Evolutionary conservation across 2,113 vertebrate species (phyloP), one percentile per base, ranked within the genome.

Genomic region (Lepisosteus oculatus): DNA sequence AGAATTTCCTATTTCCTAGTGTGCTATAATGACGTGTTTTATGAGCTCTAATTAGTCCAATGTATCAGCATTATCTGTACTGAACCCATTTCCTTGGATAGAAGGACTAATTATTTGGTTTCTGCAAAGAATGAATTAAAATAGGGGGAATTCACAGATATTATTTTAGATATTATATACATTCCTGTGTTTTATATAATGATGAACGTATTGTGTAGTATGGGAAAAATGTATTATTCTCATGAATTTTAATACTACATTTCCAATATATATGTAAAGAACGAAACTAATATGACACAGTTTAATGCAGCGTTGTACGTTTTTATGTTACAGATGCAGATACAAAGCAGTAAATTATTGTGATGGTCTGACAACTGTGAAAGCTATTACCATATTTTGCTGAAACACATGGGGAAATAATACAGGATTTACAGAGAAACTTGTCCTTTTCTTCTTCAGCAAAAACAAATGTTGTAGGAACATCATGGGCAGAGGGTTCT

Each of bases 231-330:
- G 83, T 84, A 88, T 86, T 88, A 83, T 82, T 84, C 86, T 88
- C 86, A 89, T 90, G 89, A 90, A 90, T 88, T 80, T 83, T 87
- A 85, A 86, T 85, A 51, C 84, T 74, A 55, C 72, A 83, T 85
- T 87, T 87, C 79, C 76, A 81, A 86, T 75, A 76, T 79, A 75
- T 84, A 70, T 70, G 57, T 51, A 51, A 85, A 83, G 75, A 78
- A 77, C 14, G 65, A 51, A n/a, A 70, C 56, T 12, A 65, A 77
- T 81, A 77, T 76, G 85, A 85, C 79, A 78, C 73, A 75, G 78
- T 74, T 69, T 12, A 64, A 80, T 61, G 43, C 42, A 55, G 78
- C 71, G 57, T 61, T 43, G 43, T 72, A 68, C 65, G 29, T 80
- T 69, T 82, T 81, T 65, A 55, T 81, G 79, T 82, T 85, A 83